Percentiles rank a stretch among this genome's conserved stretches.
Conservation (phyloP, 2,797 vertebrate genomes). For the Clarias fuscus region DNA sequence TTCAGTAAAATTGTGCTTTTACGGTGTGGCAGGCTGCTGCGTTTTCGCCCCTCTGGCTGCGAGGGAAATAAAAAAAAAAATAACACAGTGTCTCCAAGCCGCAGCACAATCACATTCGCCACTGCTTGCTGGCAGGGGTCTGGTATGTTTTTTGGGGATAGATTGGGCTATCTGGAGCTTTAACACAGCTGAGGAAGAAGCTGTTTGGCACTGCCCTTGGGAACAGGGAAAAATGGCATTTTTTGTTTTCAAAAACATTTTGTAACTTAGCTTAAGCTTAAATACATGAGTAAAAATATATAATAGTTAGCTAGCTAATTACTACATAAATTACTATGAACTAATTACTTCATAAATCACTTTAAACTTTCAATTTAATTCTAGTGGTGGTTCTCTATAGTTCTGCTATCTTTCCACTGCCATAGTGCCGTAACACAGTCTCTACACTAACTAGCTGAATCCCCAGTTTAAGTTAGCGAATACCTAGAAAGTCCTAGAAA, state of each 20-base stretch:
- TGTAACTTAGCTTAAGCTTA: neutral
- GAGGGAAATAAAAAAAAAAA: constrained; percentile 8
- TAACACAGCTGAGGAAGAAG: constrained; percentile 1
- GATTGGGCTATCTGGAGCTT: constrained; percentile 22
- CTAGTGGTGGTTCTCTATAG: neutral
- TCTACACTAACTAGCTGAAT: neutral
- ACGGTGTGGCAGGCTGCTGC: constrained; percentile 44
- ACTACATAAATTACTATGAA: too few relatives aligned
- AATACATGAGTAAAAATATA: neutral
- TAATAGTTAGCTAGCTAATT: too few relatives aligned
- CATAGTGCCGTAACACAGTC: neutral
- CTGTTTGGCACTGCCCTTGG: neutral
- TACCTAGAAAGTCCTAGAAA: too few relatives aligned
- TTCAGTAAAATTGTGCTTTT: constrained; percentile 55
- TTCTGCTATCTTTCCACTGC: neutral
- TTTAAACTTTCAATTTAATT: too few relatives aligned
- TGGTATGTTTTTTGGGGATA: neutral
- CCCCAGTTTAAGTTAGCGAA: neutral
- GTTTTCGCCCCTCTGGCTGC: constrained; percentile 22
- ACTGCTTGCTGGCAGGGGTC: constrained; percentile 15
- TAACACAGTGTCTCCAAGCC: constrained; percentile 11
- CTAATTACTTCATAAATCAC: too few relatives aligned
- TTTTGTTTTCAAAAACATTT: neutral
- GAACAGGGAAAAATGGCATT: neutral
- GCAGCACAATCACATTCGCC: constrained; percentile 33